phyloP scores from a whole-genome alignment of 2,797 vertebrate genomes.

The Mionectes olivaceus region DNA sequence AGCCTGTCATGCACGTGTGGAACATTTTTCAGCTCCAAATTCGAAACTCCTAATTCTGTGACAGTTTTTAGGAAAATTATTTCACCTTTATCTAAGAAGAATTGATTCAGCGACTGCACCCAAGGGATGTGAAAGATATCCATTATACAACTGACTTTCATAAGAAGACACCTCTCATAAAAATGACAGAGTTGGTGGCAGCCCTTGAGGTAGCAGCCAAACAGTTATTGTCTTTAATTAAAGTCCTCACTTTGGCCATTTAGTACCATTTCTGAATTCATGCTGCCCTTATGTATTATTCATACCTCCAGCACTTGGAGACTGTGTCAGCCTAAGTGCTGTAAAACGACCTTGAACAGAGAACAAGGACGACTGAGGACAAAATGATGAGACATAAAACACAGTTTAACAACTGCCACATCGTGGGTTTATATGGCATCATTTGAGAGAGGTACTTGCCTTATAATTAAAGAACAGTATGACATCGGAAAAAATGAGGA shows the following conservation, averaged over 20 bases:
- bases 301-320: not conserved
- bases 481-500: not conserved
- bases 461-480: not conserved
- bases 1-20: fast-evolving
- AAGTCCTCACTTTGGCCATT: not conserved
- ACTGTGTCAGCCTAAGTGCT: not conserved
- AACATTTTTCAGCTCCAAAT: not conserved
- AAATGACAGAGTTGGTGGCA: not conserved
- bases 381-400: not conserved
- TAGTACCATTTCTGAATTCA: not conserved
- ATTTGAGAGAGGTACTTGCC: not conserved
- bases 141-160: not conserved
- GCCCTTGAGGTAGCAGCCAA: not conserved
- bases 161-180: not conserved
- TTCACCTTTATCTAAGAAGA: not conserved
- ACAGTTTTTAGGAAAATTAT: not conserved
- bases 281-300: not conserved
- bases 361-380: not conserved
- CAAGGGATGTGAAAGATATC: not conserved
- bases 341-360: not conserved
- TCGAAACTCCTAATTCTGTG: not conserved
- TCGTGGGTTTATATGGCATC: not conserved
- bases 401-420: not conserved
- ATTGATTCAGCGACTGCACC: not conserved
- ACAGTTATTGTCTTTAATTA: conserved; percentile 5